Evolutionary conservation across 2,113 vertebrate species (phyloP).

Genomic region (Rhombomys opimus): DNA sequence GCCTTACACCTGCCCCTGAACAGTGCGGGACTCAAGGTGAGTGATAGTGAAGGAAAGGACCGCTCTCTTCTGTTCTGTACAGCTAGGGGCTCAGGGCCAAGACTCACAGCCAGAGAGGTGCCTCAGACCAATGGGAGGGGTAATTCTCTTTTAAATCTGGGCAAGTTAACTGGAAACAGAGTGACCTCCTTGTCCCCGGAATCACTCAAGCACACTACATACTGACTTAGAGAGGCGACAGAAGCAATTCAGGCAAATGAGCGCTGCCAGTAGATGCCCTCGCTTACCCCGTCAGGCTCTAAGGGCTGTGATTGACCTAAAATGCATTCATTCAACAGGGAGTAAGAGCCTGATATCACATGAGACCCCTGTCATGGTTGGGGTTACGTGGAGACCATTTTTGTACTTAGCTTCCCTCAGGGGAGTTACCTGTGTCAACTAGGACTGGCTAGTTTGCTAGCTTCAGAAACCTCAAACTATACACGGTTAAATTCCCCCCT

Average conservation of each 20-base stretch:
- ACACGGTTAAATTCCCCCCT: not conserved
- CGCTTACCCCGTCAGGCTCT: not conserved
- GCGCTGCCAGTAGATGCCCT: not conserved
- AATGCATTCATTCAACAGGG: not conserved
- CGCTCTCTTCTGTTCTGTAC: not conserved
- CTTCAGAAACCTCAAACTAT: not conserved
- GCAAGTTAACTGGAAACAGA: not conserved
- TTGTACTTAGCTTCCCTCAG: not conserved
- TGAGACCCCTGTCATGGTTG: not conserved
- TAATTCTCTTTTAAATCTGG: not conserved
- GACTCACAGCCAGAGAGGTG: not conserved
- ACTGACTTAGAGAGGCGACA: not conserved
- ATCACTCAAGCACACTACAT: constrained; percentile 13
- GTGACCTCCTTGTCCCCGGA: not conserved
- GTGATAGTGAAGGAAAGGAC: not conserved
- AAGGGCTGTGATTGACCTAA: not conserved
- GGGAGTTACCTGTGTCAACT: not conserved
- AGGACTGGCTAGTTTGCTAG: not conserved
- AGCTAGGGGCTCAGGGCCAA: not conserved
- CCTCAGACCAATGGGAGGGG: not conserved
- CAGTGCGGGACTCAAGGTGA: not conserved
- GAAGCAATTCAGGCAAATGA: not conserved
- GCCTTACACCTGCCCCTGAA: not conserved
- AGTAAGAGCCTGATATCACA: not conserved
- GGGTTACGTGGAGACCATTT: not conserved